Conservation (phyloP, 2,888 invertebrate genomes). For the Amaurobius ferox region DNA sequence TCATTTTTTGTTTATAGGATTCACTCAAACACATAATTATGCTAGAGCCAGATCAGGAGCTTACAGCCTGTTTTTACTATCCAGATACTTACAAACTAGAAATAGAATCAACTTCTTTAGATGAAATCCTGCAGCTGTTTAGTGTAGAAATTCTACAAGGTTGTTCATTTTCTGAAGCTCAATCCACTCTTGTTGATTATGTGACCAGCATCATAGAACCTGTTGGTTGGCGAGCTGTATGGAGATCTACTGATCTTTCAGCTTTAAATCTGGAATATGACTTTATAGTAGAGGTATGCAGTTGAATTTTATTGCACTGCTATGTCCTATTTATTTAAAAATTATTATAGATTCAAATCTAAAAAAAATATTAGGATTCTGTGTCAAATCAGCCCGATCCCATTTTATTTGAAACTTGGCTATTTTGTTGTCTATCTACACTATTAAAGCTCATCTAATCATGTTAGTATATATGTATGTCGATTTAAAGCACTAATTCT, state of each 20-base stretch:
- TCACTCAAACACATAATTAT: too few species aligned
- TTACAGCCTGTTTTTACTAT: not conserved
- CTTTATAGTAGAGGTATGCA: slow-evolving; percentile 62
- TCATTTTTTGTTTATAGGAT: too few species aligned
- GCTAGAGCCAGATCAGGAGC: not conserved
- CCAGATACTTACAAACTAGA: slow-evolving; percentile 52
- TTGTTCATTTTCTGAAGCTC: slow-evolving; percentile 24
- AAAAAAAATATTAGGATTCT: too few species aligned
- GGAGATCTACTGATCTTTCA: slow-evolving; percentile 49
- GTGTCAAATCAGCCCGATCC: too few species aligned
- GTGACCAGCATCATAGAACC: slow-evolving; percentile 62
- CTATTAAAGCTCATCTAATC: too few species aligned
- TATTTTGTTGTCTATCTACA: too few species aligned
- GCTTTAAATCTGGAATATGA: slow-evolving; percentile 40
- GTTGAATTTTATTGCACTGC: too few species aligned
- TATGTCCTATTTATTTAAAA: too few species aligned
- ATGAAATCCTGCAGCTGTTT: slow-evolving; percentile 34
- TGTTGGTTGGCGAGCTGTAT: slow-evolving; percentile 67
- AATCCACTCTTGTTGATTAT: slow-evolving; percentile 47
- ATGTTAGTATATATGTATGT: too few species aligned
- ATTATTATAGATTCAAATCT: too few species aligned
- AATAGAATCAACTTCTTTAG: slow-evolving; percentile 23
- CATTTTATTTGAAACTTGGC: too few species aligned
- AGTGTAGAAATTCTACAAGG: slow-evolving; percentile 32
- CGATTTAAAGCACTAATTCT: too few species aligned